Base-by-base conservation (phyloP, 2,797 vertebrate species). In the Simalia tracyae region DNA sequence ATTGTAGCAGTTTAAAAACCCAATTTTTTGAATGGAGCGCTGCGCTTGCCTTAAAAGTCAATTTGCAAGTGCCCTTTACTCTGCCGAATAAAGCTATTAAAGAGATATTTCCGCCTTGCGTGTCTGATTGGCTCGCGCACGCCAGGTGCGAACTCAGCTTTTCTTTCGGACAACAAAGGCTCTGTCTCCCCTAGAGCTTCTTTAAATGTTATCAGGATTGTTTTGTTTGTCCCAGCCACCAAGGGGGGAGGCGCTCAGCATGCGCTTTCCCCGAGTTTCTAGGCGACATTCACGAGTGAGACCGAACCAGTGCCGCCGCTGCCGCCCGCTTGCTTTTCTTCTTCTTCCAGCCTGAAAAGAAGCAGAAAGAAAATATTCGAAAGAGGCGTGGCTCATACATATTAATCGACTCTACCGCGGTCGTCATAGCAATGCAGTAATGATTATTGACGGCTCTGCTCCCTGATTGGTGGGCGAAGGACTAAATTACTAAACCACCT, bases 401-500 rank as follows among this genome's bases (percentile, higher is more conserved):
- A 90, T 7, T 28, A 31, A 11, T 0, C 0, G 0, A 0, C 0
- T 61, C 72, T 14, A 88, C 92, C 11, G 0, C 57, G 0, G 93
- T 93, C 31, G 88, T 64, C 88, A 46, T 1, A 85, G 85, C 19
- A 64, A 92, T 46, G n/a, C 11, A 61, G 84, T 90, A 91, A 94
- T 24, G 19, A 9, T 95, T 96, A 93, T 95, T 95, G 91, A 96
- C 91, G 3, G 63, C 3, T 3, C 90, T 1, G 57, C 88, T 4
- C 0, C 36, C 15, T 0, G 1, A 92, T 92, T 92, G 81, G 91
- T 5, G 4, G 19, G 3, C 5, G 42, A 50, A 10, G 5, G 5
- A 19, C 61, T 85, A 12, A 54, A 64, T 56, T 50, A 54, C 87
- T 64, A 36, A 90, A 24, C 24, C 31, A n/a, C 19, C 19, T 17